Evolutionary conservation across 2,888 invertebrate species (phyloP).

Genomic region (Meiosimyza decipiens): DNA sequence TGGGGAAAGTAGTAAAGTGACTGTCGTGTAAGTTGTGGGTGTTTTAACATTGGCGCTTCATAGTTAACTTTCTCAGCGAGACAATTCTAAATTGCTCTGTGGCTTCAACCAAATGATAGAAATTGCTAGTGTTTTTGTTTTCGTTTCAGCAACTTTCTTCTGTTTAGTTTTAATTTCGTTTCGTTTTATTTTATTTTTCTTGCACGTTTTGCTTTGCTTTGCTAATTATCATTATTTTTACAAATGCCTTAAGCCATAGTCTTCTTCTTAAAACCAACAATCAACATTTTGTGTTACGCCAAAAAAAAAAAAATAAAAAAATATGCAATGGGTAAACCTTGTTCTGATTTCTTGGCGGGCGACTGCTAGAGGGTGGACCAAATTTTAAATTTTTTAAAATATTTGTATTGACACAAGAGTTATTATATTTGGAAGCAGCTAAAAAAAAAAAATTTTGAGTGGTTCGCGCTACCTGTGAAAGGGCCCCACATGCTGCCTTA

Average conservation of each 20-base stretch:
- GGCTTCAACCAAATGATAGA: conserved; percentile 9
- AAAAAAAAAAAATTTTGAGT: no score
- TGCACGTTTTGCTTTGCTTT: conserved; percentile 39
- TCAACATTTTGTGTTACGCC: no score
- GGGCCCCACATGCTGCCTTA: no score
- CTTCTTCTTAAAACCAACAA: conserved; percentile 25
- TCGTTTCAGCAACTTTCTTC: conserved; percentile 23
- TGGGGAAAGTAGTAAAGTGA: background rate
- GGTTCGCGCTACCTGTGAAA: no score
- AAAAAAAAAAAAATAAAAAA: no score
- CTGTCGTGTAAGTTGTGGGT: conserved; percentile 45
- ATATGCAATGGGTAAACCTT: no score
- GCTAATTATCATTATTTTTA: conserved; percentile 62
- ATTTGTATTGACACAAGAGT: background rate
- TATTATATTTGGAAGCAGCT: no score
- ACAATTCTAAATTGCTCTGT: conserved; percentile 20
- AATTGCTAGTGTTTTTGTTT: conserved; percentile 30
- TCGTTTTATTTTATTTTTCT: conserved; percentile 22
- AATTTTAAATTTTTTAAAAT: background rate
- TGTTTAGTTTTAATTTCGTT: conserved; percentile 37
- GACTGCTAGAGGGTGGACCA: conserved; percentile 5
- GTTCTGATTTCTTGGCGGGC: background rate
- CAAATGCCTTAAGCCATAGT: conserved; percentile 54
- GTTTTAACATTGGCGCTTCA: conserved; percentile 50
- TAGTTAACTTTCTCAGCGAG: conserved; percentile 58